Base-by-base conservation (phyloP, 2,888 invertebrate species). In the Tenthredo livida region DNA sequence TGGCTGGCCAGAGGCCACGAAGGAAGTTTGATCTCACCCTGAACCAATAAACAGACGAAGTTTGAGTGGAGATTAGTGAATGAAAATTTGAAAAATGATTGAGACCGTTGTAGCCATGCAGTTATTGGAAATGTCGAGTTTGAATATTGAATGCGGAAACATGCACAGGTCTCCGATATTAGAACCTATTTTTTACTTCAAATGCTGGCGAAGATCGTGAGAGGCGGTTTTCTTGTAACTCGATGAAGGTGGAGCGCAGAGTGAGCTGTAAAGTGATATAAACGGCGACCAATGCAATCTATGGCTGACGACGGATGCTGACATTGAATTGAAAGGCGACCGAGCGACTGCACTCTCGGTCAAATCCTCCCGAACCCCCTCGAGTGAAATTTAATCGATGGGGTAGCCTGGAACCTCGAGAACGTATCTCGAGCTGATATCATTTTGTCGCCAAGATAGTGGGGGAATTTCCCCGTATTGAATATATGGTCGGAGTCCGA, bases 251-350 rank as follows among this genome's bases (percentile, higher is more conserved):
- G 75, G 75, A 75, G 21, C 40, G 21, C 40, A 54, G 77, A 77
- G 77, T 33, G 77, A 54, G 54, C 54, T 77, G 77, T 77, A 54
- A 50, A 77, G 47, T 77, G 77, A 50, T 77, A 77, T 77, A 77
- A 77, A 77, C 77, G 50, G n/a, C 50, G 47, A 29, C 47, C 33
- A 33, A n/a, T 50, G 77, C 73, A 40, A 73, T 73, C 25, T n/a
- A 29, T 54, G 54, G 50, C 29, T 0, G 54, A 77, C 50, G 77
- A 77, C 77, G 77, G 54, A 54, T 50, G 77, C 33, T 77, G 50
- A 77, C 47, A 29, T 54, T 77, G 77, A 54, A 77, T 77, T 54
- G 54, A 77, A 77, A 54, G 54, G 77, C 50, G 25, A 33, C 33
- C 47, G 15, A 17, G 29, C 47, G 47, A 47, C 73, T 73, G 73